Percentiles rank a stretch among this genome's conserved stretches.
These are phyloP conservation scores for Crotalus helleri DNA, from an alignment of 2,113 vertebrate species.

Conservation along the genomic window DNA sequence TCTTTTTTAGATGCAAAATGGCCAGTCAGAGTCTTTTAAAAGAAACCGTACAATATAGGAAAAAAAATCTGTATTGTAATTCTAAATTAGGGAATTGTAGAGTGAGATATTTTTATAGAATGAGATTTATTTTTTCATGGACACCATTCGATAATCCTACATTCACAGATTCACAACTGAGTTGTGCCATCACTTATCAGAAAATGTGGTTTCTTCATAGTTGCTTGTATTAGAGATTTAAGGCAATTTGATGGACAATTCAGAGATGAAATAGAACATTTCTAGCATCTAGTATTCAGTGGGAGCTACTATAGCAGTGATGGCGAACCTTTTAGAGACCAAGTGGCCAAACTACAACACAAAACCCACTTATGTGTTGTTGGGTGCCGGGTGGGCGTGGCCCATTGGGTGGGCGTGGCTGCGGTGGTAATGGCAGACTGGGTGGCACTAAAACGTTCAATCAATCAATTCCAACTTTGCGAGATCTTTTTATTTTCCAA, in stretches of 20 bases:
- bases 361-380: too few relatives aligned
- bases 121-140: background rate
- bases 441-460: too few relatives aligned
- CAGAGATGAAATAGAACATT: background rate
- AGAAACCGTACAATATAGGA: background rate
- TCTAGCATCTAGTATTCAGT: background rate
- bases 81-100: background rate
- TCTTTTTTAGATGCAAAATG: background rate
- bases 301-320: background rate
- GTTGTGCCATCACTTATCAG: background rate
- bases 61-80: background rate
- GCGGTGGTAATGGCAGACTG: too few relatives aligned
- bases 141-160: background rate
- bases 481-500: too few relatives aligned
- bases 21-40: background rate
- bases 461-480: too few relatives aligned
- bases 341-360: too few relatives aligned
- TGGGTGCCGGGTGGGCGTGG: too few relatives aligned
- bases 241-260: background rate
- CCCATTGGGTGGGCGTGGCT: too few relatives aligned
- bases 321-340: too few relatives aligned
- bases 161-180: background rate
- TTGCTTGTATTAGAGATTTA: background rate
- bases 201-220: background rate
- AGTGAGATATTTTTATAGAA: background rate